These are phyloP conservation scores for Condylura cristata DNA, from an alignment of 2,113 vertebrate genomes.

Conservation along the genomic window DNA sequence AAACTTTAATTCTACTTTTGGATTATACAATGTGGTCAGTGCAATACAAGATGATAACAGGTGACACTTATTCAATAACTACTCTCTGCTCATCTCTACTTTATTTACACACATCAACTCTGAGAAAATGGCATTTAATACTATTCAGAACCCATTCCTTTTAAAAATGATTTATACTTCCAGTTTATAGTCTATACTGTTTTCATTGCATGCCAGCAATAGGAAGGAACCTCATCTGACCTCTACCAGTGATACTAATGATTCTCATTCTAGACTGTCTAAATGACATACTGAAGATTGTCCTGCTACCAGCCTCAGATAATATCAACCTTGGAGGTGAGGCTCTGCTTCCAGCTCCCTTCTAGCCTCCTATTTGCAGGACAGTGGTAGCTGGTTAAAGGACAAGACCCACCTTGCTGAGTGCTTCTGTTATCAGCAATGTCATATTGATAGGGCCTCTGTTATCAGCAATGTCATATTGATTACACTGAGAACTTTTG, in stretches of 20 bases:
- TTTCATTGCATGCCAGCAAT: neutral
- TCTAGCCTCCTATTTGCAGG: neutral
- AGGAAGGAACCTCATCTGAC: neutral
- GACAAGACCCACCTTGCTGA: neutral
- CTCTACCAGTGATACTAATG: neutral
- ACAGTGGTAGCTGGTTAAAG: neutral
- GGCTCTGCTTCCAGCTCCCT: neutral
- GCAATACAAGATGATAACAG: neutral
- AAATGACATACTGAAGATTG: neutral
- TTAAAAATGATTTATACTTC: neutral
- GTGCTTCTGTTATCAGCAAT: neutral
- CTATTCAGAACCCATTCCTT: neutral
- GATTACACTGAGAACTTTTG: neutral
- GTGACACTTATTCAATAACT: neutral
- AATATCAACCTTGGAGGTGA: neutral
- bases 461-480: neutral
- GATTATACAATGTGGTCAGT: neutral
- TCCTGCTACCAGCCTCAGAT: neutral
- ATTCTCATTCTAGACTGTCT: neutral
- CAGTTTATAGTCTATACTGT: neutral
- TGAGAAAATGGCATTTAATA: neutral
- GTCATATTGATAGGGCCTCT: neutral
- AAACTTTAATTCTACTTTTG: neutral
- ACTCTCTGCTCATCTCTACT: neutral
- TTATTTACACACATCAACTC: neutral